Evolutionary conservation across 2,797 vertebrate genomes (phyloP).

Genomic region (Vireo griseus): DNA sequence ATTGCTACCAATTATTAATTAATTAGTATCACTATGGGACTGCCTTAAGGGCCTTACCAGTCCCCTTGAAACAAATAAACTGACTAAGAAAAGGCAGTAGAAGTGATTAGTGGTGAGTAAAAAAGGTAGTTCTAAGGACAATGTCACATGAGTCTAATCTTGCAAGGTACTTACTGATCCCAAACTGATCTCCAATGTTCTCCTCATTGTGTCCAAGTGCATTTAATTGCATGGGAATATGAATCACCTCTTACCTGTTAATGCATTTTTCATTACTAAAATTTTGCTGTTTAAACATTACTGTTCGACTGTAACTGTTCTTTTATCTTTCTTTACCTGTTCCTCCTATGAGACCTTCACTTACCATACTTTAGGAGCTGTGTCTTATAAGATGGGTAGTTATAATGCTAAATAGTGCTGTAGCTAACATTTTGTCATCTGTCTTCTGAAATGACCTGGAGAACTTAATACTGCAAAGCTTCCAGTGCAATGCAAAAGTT

Average conservation of each 20-base stretch:
- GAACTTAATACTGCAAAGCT: background rate
- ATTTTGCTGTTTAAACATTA: background rate
- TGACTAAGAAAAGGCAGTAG: background rate
- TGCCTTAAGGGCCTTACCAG: background rate
- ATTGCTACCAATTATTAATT: conserved; percentile 64
- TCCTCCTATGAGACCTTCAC: background rate
- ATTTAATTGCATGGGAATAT: background rate
- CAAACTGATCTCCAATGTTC: background rate
- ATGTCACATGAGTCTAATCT: background rate
- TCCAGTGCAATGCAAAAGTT: background rate
- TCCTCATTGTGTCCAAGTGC: background rate
- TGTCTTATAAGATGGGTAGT: background rate
- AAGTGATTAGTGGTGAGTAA: background rate
- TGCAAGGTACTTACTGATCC: background rate
- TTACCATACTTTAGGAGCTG: background rate
- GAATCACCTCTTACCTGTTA: background rate
- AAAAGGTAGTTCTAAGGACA: background rate
- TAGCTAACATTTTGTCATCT: background rate
- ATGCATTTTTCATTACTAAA: background rate
- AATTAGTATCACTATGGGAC: conserved; percentile 50
- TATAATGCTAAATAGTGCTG: background rate
- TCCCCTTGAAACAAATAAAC: conserved; percentile 25
- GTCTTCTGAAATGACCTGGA: background rate
- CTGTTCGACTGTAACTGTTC: background rate
- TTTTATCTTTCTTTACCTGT: background rate